Conservation (phyloP, 2,888 invertebrate species). For the Campoplex capitator region DNA sequence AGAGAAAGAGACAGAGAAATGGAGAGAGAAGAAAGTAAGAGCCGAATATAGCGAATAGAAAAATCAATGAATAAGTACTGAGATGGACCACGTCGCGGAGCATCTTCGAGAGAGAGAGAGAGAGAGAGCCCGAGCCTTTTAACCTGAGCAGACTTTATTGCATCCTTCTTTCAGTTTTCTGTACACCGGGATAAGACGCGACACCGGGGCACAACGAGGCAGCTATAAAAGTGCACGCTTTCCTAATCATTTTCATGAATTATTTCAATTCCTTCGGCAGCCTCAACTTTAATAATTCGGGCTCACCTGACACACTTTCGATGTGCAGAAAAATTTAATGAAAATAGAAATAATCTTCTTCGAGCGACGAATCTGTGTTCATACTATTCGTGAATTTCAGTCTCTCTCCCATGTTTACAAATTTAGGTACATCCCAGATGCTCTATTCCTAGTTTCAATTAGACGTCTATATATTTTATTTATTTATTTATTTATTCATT, state of each 20-base stretch:
- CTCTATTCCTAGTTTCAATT: not conserved
- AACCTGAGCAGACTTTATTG: constrained; percentile 24
- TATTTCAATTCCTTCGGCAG: not conserved
- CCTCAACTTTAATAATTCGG: not conserved
- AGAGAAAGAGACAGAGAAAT: constrained; percentile 23
- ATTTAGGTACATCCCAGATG: not conserved
- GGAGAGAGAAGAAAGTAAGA: constrained; percentile 31
- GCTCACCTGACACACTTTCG: not conserved
- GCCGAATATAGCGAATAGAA: constrained; percentile 32
- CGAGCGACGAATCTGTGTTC: no score
- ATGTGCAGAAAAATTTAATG: not conserved
- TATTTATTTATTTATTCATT: not conserved
- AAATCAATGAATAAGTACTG: constrained; percentile 65
- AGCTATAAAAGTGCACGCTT: not conserved
- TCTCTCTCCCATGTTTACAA: not conserved
- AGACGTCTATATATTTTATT: not conserved
- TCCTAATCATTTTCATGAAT: not conserved
- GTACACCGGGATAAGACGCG: not conserved
- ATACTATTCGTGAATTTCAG: no score
- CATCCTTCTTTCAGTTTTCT: not conserved
- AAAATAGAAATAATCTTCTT: not conserved
- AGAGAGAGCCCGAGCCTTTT: constrained; percentile 48
- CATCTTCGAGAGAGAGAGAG: constrained; percentile 61
- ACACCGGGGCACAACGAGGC: not conserved
- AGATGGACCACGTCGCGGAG: constrained; percentile 48